Evolutionary conservation across 2,113 vertebrate species (phyloP), one percentile per base, ranked within the genome.

Genomic region (Poicephalus gulielmi): DNA sequence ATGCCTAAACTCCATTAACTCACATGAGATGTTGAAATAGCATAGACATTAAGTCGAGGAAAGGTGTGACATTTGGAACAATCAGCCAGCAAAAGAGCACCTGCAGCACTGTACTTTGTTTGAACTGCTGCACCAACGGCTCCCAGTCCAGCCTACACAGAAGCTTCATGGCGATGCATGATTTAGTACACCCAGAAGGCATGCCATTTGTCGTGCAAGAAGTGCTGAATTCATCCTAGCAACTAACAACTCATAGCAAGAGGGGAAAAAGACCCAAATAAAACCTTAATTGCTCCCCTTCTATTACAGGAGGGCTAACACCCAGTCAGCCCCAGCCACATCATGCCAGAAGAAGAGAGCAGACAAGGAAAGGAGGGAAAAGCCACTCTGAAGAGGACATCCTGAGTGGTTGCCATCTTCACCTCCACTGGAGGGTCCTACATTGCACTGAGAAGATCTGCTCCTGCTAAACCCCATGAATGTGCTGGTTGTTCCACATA

Each of bases 21-120:
- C 76, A 84, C 31, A 53, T 14, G 37, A 67, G 67, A 80, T 78
- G 79, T 77, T 47, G 88, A 83, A 93, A 93, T 22, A 76, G 70
- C 0, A 0, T 9, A 68, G 89, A 85, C 0, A 2, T 75, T 69
- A 68, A 94, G 83, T 33, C 0, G 0, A 83, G 80, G 49, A 86
- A 66, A 96, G 84, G 92, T 94, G 91, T 93, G 92, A 96, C 93
- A 94, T 69, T 43, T 87, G 62, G 91, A 93, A 85, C 70, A 86
- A 88, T 50, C 92, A 70, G 88, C 63, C 94, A 92, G 94, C 86
- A 85, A 77, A 96, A 95, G 81, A 79, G 84, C 86, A 97, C 95
- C 90, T 86, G 90, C 86, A 95, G 95, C 92, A 25, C 44, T 96
- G 95, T 86, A 95, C 95, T 97, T 76, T 90, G 30, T 69, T 73